Evolutionary conservation across 2,113 vertebrate genomes (phyloP), one percentile per base, ranked within the genome.

Genomic region (Erythrocercus mccallii): DNA sequence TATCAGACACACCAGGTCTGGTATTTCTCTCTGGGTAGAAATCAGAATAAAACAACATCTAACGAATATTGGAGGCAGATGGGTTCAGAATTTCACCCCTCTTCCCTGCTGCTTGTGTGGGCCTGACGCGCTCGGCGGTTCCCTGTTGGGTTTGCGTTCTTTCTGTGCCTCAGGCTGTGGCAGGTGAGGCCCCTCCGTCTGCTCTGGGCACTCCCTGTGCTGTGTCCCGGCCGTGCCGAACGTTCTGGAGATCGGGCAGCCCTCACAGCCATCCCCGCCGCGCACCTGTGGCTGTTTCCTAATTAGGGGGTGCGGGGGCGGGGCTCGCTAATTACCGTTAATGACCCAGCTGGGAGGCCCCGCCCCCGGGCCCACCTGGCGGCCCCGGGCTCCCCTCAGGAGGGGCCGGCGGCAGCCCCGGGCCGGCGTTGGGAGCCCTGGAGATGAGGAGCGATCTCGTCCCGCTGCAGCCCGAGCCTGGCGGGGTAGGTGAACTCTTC

Each of bases 201-300:
- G 42, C 38, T 45, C 42, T 6, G 27, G 28, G 9, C 6, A 1
- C 12, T 28, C 22, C 7, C 2, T 12, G 28, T 35, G 2, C 64
- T 8, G 10, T 40, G 66, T 35, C 33, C 16, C n/a, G 2, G 18
- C 12, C 12, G 14, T 31, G 54, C 31, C 5, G 0, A 5, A 0
- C 10, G 4, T 30, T 30, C 57, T 13, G n/a, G 76, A 61, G 0
- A 0, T 1, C n/a, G 31, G 5, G 10, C 2, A 1, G 12, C 0
- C 6, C 21, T 10, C 16, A 2, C 19, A 14, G 0, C 0, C 5
- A 6, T 28, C 2, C 1, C 28, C 23, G 16, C 51, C 35, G 2
- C 13, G 1, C 11, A 1, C 51, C 50, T 45, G 7, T 2, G 54
- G 27, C 19, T 5, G 0, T 28, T 38, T 28, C 31, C 54, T 27